These are phyloP conservation scores for Sterrhoptilus dennistouni DNA, from an alignment of 2,113 vertebrate genomes.

Conservation along the genomic window DNA sequence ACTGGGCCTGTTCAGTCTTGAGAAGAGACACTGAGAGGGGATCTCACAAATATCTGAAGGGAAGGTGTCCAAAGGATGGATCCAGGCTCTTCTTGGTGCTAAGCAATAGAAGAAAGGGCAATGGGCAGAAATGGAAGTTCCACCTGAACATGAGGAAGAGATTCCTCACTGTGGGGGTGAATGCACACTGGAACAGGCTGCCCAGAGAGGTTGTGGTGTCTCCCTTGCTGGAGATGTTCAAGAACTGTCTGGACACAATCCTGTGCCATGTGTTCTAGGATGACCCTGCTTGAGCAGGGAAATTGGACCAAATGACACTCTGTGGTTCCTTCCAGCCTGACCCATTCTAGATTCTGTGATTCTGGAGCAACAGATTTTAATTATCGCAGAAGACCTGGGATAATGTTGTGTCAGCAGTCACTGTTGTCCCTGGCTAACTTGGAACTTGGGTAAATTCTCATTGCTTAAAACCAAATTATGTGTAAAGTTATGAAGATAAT, in stretches of 20 bases:
- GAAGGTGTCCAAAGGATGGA: neutral
- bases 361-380: neutral
- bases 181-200: rapidly evolving
- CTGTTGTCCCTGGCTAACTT: neutral
- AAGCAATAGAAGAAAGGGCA: neutral
- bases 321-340: neutral
- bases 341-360: neutral
- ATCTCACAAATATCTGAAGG: neutral
- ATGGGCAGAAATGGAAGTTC: neutral
- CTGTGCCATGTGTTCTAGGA: neutral
- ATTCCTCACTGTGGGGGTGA: rapidly evolving
- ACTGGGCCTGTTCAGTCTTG: neutral
- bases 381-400: neutral
- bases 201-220: neutral
- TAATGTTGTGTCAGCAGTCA: neutral
- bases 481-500: neutral
- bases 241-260: neutral
- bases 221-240: neutral
- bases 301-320: neutral
- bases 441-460: neutral
- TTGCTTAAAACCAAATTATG: neutral
- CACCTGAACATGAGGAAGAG: neutral
- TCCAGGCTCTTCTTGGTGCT: neutral
- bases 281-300: neutral
- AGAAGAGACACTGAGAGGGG: neutral